Percentiles rank a stretch among this genome's conserved stretches.
Conservation (phyloP, 2,888 invertebrate genomes). For the Drosophila kokeensis region DNA sequence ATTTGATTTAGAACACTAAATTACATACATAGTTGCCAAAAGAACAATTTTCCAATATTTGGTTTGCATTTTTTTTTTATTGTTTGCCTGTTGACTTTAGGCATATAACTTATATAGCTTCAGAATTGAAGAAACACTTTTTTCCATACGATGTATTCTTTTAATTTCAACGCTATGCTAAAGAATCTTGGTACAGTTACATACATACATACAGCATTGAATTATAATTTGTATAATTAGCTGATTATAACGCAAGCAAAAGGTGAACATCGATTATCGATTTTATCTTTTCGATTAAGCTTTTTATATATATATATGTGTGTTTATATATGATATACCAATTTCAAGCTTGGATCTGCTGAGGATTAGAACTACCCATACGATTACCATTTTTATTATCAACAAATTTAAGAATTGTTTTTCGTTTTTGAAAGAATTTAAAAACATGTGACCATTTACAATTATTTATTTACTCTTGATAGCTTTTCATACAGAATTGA, state of each 20-base stretch:
- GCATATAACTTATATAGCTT: constrained; percentile 4
- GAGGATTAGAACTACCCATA: background rate
- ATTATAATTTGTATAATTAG: background rate
- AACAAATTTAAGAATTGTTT: constrained; percentile 22
- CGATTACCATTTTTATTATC: constrained; percentile 17
- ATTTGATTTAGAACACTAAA: background rate
- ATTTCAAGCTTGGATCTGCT: background rate
- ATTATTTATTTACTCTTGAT: constrained; percentile 38
- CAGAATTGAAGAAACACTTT: background rate
- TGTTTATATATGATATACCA: background rate
- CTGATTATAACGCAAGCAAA: background rate
- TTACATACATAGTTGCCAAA: background rate
- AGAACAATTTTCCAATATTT: background rate
- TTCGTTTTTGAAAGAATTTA: constrained; percentile 34
- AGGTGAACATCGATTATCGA: background rate
- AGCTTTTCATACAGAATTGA: constrained; percentile 46
- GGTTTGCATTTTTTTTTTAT: constrained; percentile 1
- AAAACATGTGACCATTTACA: constrained; percentile 51
- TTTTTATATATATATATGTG: background rate
- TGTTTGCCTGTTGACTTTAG: constrained; percentile 1
- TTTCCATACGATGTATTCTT: constrained; percentile 3
- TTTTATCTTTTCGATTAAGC: background rate
- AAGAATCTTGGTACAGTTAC: constrained; percentile 8
- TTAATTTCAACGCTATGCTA: constrained; percentile 6
- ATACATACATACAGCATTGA: background rate